A percentile compares a stretch with the other conserved stretches of the same genome.
Evolutionary conservation across 2,888 invertebrate genomes (phyloP).

Genomic region (Caprella mutica): DNA sequence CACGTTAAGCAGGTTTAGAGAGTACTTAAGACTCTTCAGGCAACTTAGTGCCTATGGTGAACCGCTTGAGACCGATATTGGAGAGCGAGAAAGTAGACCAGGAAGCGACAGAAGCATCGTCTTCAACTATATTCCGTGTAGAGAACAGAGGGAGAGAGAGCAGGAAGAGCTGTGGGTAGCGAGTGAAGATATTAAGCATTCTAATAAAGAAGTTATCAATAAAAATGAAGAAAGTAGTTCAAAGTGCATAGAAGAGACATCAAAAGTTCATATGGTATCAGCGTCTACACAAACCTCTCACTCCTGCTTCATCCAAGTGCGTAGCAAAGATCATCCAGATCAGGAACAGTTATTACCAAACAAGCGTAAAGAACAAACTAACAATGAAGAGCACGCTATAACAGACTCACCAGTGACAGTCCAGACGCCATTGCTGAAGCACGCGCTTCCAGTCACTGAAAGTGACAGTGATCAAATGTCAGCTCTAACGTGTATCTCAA

Average conservation of each 20-base stretch:
- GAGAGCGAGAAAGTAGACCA: constrained; percentile 5
- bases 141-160: constrained; percentile 22
- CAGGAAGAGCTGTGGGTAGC: constrained; percentile 31
- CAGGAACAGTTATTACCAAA: too few relatives aligned
- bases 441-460: not conserved
- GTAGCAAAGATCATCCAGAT: too few relatives aligned
- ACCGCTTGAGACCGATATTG: not conserved
- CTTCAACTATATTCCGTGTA: constrained; percentile 14
- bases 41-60: not conserved
- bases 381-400: not conserved
- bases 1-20: not conserved
- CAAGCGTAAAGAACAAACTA: not conserved
- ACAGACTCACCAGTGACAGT: too few relatives aligned
- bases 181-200: constrained; percentile 18
- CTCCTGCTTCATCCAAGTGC: constrained; percentile 3
- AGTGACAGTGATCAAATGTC: constrained; percentile 1
- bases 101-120: constrained; percentile 14
- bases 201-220: too few relatives aligned
- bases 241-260: not conserved
- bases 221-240: not conserved
- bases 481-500: not conserved
- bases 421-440: not conserved
- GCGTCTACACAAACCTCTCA: constrained; percentile 1
- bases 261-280: not conserved
- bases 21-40: not conserved